Percentiles rank a stretch among this genome's conserved stretches.
Evolutionary conservation across 1,140 invertebrate genomes (phyloP).

Genomic region (Bursaphelenchus mucronatus): DNA sequence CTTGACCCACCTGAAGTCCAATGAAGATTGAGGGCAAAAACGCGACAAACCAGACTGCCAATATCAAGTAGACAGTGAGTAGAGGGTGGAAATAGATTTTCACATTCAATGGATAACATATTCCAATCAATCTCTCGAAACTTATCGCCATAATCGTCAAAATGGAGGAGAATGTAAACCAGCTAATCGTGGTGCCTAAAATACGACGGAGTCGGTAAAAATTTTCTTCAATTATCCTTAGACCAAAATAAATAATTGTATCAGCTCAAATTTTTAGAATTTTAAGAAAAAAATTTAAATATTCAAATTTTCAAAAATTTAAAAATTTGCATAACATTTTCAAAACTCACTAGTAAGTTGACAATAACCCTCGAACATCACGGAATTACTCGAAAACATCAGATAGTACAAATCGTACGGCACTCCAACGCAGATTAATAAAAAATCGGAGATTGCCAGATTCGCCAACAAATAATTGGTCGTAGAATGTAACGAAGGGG

Average conservation of each 20-base stretch:
- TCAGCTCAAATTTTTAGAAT: neutral
- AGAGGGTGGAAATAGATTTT: constrained; percentile 21
- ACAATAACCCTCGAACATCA: constrained; percentile 41
- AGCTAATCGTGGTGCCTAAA: constrained; percentile 39
- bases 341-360: constrained; percentile 43
- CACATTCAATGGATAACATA: constrained; percentile 54
- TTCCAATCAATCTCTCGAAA: constrained; percentile 53
- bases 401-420: constrained; percentile 61
- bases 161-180: constrained; percentile 55
- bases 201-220: neutral
- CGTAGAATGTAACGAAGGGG: constrained; percentile 83
- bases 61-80: constrained; percentile 31
- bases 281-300: neutral
- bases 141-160: constrained; percentile 45
- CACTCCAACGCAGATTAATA: constrained; percentile 70
- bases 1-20: constrained; percentile 43
- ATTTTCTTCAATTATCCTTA: neutral
- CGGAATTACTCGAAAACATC: constrained; percentile 22
- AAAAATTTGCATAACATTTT: constrained; percentile 7
- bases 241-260: neutral
- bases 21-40: constrained; percentile 57
- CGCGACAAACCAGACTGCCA: constrained; percentile 48
- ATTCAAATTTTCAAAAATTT: constrained; percentile 1
- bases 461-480: constrained; percentile 86
- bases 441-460: constrained; percentile 81